Evolutionary conservation across 2,888 invertebrate genomes (phyloP).

Genomic region (Danaus chrysippus): DNA sequence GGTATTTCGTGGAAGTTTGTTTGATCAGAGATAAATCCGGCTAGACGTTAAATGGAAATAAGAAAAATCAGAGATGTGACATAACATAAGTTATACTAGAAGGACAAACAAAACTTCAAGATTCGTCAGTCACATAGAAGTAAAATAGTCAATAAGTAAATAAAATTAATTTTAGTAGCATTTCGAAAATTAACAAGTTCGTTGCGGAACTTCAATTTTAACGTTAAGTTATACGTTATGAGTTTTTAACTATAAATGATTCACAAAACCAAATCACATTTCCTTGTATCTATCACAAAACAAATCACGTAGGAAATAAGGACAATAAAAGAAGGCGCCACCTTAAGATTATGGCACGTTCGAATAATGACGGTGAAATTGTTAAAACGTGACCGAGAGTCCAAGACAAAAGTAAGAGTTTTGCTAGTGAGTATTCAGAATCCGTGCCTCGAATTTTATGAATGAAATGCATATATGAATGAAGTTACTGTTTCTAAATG

Average conservation of each 20-base stretch:
- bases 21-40: too few relatives aligned
- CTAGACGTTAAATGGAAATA: too few relatives aligned
- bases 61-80: too few relatives aligned
- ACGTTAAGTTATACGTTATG: not conserved
- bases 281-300: slow-evolving; percentile 26
- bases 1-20: too few relatives aligned
- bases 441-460: slow-evolving; percentile 60
- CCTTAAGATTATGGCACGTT: slow-evolving; percentile 69
- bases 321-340: slow-evolving; percentile 74
- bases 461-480: slow-evolving; percentile 47
- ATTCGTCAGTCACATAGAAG: too few relatives aligned
- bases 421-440: slow-evolving; percentile 58
- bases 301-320: slow-evolving; percentile 33
- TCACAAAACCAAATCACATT: not conserved
- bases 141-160: too few relatives aligned
- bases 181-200: not conserved
- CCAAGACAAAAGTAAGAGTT: slow-evolving; percentile 60
- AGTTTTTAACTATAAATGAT: not conserved
- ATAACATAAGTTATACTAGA: too few relatives aligned
- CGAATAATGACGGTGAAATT: slow-evolving; percentile 70
- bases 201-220: not conserved
- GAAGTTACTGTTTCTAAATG: slow-evolving; percentile 26
- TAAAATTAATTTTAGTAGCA: too few relatives aligned
- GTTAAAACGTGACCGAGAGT: slow-evolving; percentile 59
- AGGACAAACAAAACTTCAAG: too few relatives aligned